Base-by-base conservation (phyloP, 2,113 vertebrate species). In the Nannospalax galili region DNA sequence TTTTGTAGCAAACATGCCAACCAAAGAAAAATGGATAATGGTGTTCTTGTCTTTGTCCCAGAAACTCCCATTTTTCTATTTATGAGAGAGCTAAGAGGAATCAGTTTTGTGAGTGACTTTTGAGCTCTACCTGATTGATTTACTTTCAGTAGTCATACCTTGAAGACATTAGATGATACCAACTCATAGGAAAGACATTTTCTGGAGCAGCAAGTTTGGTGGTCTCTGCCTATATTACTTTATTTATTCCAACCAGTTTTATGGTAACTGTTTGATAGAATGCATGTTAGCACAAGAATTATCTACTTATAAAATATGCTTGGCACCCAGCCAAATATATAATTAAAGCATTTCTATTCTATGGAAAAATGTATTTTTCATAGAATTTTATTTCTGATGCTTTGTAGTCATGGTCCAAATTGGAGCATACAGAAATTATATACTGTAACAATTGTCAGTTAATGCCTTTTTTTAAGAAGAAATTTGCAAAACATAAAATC, bases 1-100 rank as follows among this genome's bases (percentile, higher is more conserved):
- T 96, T 93, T 89, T 74, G 64, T 67, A 64, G 52, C 80, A 70
- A 96, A 37, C 82, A 74, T 96, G 64, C 74, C 94, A 95, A 89
- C 40, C 4, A 58, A 93, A 93, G 26, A 65, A 32, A 77, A 69
- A 42, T 28, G 40, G 40, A 72, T 91, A 79, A 89, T 93, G 48
- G 32, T 42, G 94, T 86, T 87, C 17, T 35, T 88, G 89, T 67
- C 88, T 32, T 22, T 4, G 32, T 88, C 85, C 72, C 78, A 90
- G 72, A 9, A 88, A 42, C 79, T 78, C 12, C 26, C 5, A 20
- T 69, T 69, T 52, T 85, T 35, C 20, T 4, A 0, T 11, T 79
- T 85, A 42, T 77, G 37, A 92, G 45, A 84, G 22, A 85, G 67
- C 15, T 56, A 86, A 52, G 30, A 88, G 70, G 60, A 90, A 40